Conservation (phyloP, 2,888 invertebrate genomes). For the Dusona sp. region DNA sequence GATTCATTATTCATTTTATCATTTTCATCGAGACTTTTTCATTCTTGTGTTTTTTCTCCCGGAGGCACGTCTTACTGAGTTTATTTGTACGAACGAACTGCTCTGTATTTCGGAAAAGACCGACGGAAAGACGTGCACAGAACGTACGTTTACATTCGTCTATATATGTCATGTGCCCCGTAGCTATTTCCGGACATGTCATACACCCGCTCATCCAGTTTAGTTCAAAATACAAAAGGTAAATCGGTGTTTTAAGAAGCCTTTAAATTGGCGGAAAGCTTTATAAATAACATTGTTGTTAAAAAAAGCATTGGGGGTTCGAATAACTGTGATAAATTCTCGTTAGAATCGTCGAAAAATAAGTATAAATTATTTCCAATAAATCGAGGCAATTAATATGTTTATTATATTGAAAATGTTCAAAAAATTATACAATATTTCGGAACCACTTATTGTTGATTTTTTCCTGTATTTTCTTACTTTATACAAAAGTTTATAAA, state of each 20-base stretch:
- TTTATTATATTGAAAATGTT: too few relatives aligned
- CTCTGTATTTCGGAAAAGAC: slow-evolving; percentile 54
- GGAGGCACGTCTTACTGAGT: slow-evolving; percentile 51
- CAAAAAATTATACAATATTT: too few relatives aligned
- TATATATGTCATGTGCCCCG: neutral
- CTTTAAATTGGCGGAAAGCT: too few relatives aligned
- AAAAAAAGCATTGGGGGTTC: neutral
- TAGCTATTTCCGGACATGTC: slow-evolving; percentile 66
- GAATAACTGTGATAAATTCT: neutral
- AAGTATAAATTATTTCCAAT: too few relatives aligned
- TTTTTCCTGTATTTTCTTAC: too few relatives aligned
- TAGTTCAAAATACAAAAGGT: slow-evolving; percentile 13
- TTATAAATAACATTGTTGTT: too few relatives aligned
- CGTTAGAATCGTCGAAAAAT: too few relatives aligned
- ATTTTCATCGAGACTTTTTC: neutral
- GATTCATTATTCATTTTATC: neutral
- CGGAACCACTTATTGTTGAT: too few relatives aligned
- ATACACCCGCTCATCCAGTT: slow-evolving; percentile 51
- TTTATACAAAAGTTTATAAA: too few relatives aligned
- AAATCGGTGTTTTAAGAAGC: neutral
- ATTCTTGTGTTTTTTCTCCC: neutral
- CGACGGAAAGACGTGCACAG: slow-evolving; percentile 28
- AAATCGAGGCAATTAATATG: too few relatives aligned
- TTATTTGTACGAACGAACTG: slow-evolving; percentile 62
- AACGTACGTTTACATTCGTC: slow-evolving; percentile 5